These are phyloP conservation scores for Scaptomyza hsui DNA, from an alignment of 1,140 invertebrate species.

Conservation along the genomic window DNA sequence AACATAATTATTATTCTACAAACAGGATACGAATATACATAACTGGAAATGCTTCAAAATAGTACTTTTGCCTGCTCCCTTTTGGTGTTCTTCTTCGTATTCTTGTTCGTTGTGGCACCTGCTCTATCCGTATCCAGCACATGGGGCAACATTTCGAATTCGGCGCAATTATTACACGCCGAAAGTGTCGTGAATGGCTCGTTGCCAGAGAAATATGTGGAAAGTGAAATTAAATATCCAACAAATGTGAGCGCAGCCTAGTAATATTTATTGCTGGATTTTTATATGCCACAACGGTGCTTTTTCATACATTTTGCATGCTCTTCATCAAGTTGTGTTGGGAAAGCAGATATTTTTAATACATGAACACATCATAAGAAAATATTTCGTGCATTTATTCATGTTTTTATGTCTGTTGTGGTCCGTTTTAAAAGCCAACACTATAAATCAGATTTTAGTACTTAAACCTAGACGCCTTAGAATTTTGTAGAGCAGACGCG, in stretches of 20 bases:
- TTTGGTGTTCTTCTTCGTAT: conserved; percentile 31
- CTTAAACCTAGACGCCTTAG: too few species aligned
- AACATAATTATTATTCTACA: neutral
- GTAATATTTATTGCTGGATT: neutral
- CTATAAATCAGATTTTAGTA: too few species aligned
- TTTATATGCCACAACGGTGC: too few species aligned
- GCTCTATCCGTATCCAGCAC: conserved; percentile 65
- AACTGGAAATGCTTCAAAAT: conserved; percentile 30
- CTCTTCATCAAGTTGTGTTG: too few species aligned
- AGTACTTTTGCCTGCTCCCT: conserved; percentile 24
- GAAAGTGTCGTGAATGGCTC: conserved; percentile 68
- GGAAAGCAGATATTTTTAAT: too few species aligned
- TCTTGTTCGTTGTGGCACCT: conserved; percentile 29
- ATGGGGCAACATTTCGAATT: conserved; percentile 74
- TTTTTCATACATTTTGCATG: too few species aligned
- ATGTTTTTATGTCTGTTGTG: too few species aligned
- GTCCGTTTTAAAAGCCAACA: too few species aligned
- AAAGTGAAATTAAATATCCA: conserved; percentile 72
- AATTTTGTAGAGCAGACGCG: too few species aligned
- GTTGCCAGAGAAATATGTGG: conserved; percentile 67
- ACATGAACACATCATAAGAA: too few species aligned
- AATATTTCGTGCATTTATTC: too few species aligned
- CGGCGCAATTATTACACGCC: conserved; percentile 68
- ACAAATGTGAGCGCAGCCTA: conserved; percentile 67
- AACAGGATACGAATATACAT: neutral